Evolutionary conservation across 1,140 invertebrate genomes (phyloP).

Genomic region (Bombyx mandarina): DNA sequence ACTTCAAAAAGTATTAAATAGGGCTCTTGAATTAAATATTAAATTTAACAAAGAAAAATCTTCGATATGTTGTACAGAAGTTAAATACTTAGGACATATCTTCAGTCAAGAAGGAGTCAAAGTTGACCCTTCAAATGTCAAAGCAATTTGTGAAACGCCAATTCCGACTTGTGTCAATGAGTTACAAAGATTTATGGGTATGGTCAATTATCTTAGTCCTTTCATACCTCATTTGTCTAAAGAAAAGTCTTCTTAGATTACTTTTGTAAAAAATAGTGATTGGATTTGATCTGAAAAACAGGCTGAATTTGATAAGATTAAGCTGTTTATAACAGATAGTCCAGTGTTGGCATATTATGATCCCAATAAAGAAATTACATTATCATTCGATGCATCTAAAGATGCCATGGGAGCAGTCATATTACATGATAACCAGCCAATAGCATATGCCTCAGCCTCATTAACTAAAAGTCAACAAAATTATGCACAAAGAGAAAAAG

Average conservation of each 20-base stretch:
- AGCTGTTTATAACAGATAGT: not conserved
- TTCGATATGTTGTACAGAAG: not conserved
- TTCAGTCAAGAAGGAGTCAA: not conserved
- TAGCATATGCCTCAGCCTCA: too few species aligned
- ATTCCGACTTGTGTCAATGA: not conserved
- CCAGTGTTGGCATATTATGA: slow-evolving; percentile 1
- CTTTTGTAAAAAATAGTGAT: not conserved
- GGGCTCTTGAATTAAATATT: too few species aligned
- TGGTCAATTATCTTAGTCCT: too few species aligned
- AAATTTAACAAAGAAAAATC: too few species aligned
- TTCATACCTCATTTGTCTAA: not conserved
- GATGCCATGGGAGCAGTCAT: too few species aligned
- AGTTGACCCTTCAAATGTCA: not conserved
- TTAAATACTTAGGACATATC: not conserved
- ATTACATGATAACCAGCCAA: too few species aligned
- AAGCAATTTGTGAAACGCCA: not conserved
- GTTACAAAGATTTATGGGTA: too few species aligned
- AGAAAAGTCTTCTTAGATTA: not conserved
- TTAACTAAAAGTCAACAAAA: too few species aligned
- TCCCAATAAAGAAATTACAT: not conserved
- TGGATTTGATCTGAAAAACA: too few species aligned
- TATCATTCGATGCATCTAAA: too few species aligned
- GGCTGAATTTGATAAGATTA: not conserved
- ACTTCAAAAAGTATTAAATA: too few species aligned
- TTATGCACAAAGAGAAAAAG: too few species aligned